phyloP scores from a whole-genome alignment of 2,797 vertebrate genomes.

The Streptopelia turtur region DNA sequence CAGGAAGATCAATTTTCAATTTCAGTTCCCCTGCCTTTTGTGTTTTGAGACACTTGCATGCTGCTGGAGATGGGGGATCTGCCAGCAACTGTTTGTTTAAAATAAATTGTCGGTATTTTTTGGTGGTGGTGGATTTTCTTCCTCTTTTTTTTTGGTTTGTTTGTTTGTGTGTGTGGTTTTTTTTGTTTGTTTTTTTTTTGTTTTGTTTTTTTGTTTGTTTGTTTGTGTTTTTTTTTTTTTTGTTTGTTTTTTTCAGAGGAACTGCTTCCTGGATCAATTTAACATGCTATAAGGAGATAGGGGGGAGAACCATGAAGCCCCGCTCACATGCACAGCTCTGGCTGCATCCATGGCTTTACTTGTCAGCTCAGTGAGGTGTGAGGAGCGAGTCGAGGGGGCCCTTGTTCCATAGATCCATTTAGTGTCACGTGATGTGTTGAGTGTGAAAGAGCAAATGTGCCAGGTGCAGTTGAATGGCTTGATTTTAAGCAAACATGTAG shows the following conservation, averaged over 20 bases:
- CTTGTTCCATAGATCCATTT: neutral
- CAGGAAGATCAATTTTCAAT: conserved; percentile 73
- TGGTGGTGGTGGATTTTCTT: no score
- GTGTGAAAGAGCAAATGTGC: neutral
- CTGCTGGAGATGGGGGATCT: neutral
- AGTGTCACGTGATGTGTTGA: neutral
- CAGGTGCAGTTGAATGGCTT: neutral
- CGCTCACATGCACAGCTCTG: neutral
- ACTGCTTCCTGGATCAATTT: conserved; percentile 48
- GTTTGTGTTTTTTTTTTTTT: no score
- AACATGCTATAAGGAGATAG: conserved; percentile 1
- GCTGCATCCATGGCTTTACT: accelerated
- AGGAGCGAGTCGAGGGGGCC: neutral
- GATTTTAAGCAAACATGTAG: neutral
- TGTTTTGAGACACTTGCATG: conserved; percentile 31
- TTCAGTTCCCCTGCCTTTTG: conserved; percentile 61
- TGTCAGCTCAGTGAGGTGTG: neutral
- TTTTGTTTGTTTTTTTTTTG: neutral
- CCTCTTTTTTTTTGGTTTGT: no score
- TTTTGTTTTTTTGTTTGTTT: neutral
- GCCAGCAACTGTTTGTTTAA: conserved; percentile 46
- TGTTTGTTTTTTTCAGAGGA: neutral
- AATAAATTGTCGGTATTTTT: conserved; percentile 1
- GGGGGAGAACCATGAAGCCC: neutral
- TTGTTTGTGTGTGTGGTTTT: no score